Evolutionary conservation across 2,113 vertebrate genomes (phyloP).

Genomic region (Pungitius pungitius): DNA sequence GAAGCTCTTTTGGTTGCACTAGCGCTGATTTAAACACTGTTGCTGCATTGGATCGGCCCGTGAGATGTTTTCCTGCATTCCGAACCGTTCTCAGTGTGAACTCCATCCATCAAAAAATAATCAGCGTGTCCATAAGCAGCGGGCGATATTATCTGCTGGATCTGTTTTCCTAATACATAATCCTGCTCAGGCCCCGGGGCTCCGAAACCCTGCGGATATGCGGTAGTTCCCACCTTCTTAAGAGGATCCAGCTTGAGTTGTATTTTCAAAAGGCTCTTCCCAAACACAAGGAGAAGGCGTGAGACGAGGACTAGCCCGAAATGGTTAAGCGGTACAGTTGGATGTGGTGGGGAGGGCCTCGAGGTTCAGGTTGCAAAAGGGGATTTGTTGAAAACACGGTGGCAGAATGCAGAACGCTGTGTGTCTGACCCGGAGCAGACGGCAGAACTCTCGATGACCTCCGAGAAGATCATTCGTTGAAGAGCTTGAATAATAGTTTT

Average conservation of each 20-base stretch:
- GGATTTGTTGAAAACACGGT: conserved; percentile 2
- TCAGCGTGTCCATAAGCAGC: conserved; percentile 42
- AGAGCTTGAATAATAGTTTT: background rate
- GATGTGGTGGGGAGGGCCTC: background rate
- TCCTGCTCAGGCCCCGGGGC: conserved; percentile 31
- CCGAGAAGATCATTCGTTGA: background rate
- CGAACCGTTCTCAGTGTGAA: conserved; percentile 36
- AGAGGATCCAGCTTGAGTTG: conserved; percentile 26
- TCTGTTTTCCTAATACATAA: conserved; percentile 55
- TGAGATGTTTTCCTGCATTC: conserved; percentile 37
- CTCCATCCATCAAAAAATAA: conserved; percentile 33
- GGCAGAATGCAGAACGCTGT: background rate
- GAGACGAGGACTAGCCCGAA: conserved; percentile 19
- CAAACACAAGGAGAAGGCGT: conserved; percentile 20
- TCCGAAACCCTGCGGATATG: conserved; percentile 28
- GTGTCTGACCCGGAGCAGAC: background rate
- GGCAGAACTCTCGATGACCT: background rate
- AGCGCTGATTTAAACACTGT: conserved; percentile 5
- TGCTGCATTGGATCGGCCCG: conserved; percentile 5
- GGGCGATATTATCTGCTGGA: conserved; percentile 45
- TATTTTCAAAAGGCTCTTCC: conserved; percentile 32
- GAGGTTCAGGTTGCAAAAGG: background rate
- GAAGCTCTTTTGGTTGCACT: too few species aligned
- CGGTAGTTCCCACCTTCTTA: conserved; percentile 38
- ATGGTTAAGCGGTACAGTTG: conserved; percentile 10